Evolutionary conservation across 2,797 vertebrate genomes (phyloP).

Genomic region (Xiphorhynchus erythropygius): DNA sequence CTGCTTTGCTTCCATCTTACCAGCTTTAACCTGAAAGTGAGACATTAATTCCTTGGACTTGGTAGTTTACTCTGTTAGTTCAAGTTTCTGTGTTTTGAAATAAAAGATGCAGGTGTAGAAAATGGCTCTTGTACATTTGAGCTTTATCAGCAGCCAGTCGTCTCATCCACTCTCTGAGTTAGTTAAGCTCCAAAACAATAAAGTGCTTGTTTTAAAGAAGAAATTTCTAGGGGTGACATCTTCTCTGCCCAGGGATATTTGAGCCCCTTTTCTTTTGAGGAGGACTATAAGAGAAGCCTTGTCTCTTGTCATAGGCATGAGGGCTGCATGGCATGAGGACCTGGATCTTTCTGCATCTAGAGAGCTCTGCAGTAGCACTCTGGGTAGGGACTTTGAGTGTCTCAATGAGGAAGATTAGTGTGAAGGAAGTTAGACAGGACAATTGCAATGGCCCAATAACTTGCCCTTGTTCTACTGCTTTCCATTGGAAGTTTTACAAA

Average conservation of each 20-base stretch:
- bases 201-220: not conserved
- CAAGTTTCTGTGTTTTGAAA: not conserved
- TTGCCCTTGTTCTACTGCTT: not conserved
- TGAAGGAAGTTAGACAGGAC: not conserved
- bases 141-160: not conserved
- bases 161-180: not conserved
- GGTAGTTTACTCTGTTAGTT: not conserved
- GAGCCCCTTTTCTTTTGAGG: not conserved
- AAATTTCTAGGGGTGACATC: not conserved
- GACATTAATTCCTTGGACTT: not conserved
- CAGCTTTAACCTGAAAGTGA: not conserved
- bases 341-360: not conserved
- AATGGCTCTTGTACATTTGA: not conserved
- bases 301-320: not conserved
- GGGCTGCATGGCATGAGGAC: not conserved
- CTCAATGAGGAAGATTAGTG: not conserved
- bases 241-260: not conserved
- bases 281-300: not conserved
- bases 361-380: not conserved
- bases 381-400: not conserved
- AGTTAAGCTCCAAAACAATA: not conserved
- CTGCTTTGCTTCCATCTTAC: not conserved
- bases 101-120: not conserved
- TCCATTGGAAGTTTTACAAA: not conserved
- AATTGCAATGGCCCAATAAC: not conserved